Conservation (phyloP, 2,888 invertebrate genomes). For the Andrena chrysosceles region DNA sequence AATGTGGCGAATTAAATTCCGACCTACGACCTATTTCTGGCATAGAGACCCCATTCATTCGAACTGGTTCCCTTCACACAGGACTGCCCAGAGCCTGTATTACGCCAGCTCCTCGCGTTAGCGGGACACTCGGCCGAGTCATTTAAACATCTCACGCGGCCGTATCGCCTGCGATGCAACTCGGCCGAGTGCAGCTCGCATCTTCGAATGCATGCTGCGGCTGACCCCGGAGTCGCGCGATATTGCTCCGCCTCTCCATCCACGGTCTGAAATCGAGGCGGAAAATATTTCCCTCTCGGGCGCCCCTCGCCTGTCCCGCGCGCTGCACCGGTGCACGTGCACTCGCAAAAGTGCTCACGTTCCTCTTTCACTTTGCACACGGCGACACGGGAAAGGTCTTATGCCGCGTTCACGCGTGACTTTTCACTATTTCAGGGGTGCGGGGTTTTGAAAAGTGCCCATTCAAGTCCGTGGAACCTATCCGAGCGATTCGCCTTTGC, state of each 20-base stretch:
- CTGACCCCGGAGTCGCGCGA: constrained; percentile 45
- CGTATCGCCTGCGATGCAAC: not conserved
- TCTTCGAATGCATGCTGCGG: constrained; percentile 35
- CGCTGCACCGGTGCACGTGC: constrained; percentile 36
- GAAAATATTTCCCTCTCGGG: constrained; percentile 67
- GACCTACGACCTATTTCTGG: too few relatives aligned
- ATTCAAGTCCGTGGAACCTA: too few relatives aligned
- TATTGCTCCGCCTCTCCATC: constrained; percentile 37
- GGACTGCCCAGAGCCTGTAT: too few relatives aligned
- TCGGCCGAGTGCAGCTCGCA: constrained; percentile 17
- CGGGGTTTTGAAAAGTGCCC: too few relatives aligned
- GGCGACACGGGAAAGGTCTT: constrained; percentile 72
- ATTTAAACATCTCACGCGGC: too few relatives aligned
- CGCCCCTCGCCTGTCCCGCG: constrained; percentile 16
- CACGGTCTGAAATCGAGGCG: constrained; percentile 62
- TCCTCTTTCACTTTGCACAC: constrained; percentile 65
- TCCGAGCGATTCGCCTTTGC: too few relatives aligned
- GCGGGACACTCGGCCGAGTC: too few relatives aligned
- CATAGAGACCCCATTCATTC: too few relatives aligned
- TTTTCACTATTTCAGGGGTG: constrained; percentile 42
- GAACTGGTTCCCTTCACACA: too few relatives aligned
- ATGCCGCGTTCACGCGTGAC: constrained; percentile 68
- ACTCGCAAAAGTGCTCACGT: constrained; percentile 49
- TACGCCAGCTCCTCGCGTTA: too few relatives aligned
- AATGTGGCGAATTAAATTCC: too few relatives aligned